Conservation (phyloP, 2,797 vertebrate genomes). For the Sebastes hubbsi region DNA sequence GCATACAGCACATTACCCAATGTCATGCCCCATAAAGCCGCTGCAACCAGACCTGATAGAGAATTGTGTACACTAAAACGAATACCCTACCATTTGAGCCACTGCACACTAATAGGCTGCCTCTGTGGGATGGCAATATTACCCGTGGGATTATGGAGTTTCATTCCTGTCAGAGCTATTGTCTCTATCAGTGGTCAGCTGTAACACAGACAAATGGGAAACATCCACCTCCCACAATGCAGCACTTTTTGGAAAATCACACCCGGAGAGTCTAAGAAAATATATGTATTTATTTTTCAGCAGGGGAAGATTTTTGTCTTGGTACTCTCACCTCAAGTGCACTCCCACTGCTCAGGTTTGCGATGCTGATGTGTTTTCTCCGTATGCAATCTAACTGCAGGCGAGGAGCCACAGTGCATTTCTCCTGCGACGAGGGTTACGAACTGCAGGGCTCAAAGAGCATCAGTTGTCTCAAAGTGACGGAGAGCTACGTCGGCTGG, state of each 20-base stretch:
- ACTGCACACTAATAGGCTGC: slow-evolving; percentile 48
- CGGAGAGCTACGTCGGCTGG: slow-evolving; percentile 97
- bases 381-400: slow-evolving; percentile 75
- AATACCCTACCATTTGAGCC: slow-evolving; percentile 20
- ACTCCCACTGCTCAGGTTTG: background rate
- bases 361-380: slow-evolving; percentile 2
- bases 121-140: slow-evolving; percentile 37
- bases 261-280: slow-evolving; percentile 40
- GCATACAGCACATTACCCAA: slow-evolving; percentile 2
- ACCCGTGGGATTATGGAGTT: slow-evolving; percentile 37
- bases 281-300: background rate
- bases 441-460: slow-evolving; percentile 98
- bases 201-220: slow-evolving; percentile 74
- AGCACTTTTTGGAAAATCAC: slow-evolving; percentile 33
- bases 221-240: slow-evolving; percentile 57
- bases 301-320: background rate
- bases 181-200: slow-evolving; percentile 60
- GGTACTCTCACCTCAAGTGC: background rate
- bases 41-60: slow-evolving; percentile 15
- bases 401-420: slow-evolving; percentile 95
- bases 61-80: slow-evolving; percentile 36
- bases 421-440: slow-evolving; percentile 97
- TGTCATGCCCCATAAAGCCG: slow-evolving; percentile 26
- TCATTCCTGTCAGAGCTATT: slow-evolving; percentile 38
- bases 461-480: slow-evolving; percentile 97